A percentile compares a stretch with the other conserved stretches of the same genome.
Evolutionary conservation across 2,888 invertebrate genomes (phyloP).

Genomic region (Cyclophora albipunctata): DNA sequence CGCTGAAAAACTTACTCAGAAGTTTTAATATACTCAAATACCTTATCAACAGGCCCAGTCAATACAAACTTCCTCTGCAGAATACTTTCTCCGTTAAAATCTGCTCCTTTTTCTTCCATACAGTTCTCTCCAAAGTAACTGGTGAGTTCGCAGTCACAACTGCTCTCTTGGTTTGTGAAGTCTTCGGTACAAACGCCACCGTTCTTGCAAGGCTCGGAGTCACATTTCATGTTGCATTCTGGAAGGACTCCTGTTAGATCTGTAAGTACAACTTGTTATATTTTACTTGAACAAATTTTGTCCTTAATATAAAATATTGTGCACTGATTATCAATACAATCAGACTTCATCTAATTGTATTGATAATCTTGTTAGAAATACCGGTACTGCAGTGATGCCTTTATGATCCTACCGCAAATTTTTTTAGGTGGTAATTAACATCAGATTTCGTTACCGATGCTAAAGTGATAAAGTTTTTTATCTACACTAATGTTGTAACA

Average conservation of each 20-base stretch:
- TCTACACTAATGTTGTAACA: too few relatives aligned
- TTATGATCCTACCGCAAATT: too few relatives aligned
- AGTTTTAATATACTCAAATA: constrained; percentile 13
- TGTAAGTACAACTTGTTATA: constrained; percentile 25
- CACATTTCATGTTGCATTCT: constrained; percentile 92
- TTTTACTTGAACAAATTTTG: too few relatives aligned
- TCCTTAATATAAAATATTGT: not conserved
- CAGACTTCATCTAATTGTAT: too few relatives aligned
- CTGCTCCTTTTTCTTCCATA: constrained; percentile 91
- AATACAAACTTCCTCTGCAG: constrained; percentile 85
- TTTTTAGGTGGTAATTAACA: too few relatives aligned
- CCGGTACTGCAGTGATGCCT: too few relatives aligned
- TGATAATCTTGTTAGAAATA: too few relatives aligned
- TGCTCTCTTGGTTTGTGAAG: constrained; percentile 88
- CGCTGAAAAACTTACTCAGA: too few relatives aligned
- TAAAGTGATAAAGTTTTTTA: too few relatives aligned
- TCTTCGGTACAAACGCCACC: constrained; percentile 92
- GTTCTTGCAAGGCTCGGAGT: constrained; percentile 90
- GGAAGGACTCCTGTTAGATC: constrained; percentile 82
- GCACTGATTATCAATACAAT: too few relatives aligned
- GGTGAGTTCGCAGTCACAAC: constrained; percentile 91
- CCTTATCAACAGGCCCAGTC: constrained; percentile 78
- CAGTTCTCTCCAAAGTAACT: constrained; percentile 93
- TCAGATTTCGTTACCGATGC: too few relatives aligned
- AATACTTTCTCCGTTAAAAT: constrained; percentile 90